Evolutionary conservation across 2,113 vertebrate species (phyloP), one percentile per base, ranked within the genome.

Genomic region (Thymallus thymallus): DNA sequence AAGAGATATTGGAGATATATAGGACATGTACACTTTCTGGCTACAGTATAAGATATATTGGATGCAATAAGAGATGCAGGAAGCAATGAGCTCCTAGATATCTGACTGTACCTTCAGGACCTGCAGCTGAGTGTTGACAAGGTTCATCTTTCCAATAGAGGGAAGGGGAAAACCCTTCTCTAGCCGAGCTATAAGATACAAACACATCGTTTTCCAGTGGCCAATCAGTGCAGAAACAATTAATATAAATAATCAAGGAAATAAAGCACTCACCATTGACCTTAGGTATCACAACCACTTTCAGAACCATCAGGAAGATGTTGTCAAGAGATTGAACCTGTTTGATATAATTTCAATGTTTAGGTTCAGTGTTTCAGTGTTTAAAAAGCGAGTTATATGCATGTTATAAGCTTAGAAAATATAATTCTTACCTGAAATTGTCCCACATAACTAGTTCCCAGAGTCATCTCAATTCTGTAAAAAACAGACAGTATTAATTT

Each of bases 81-180:
- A 51, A 51, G 12, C 14, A 18, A 51, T 18, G 48, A 18, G 1
- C 16, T 51, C 48, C 18, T 51, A 18, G 16, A 51, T 51, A 51
- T 51, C 12, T 51, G 12, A 14, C 1, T 35, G 30, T 73, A 92
- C 92, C 92, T 93, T 90, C 26, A 89, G 71, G 67, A 93, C 66
- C 26, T 88, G 71, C 30, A 94, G 84, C 72, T 91, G 71, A 26
- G 91, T 81, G 71, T 91, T 91, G 7, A 86, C 68, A 10, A 94
- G 90, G 20, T 80, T 86, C 89, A 92, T 90, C 29, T 91, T 88
- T 69, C 89, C 88, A 51, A 93, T 58, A 1, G 84, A 9, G 62
- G 93, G 93, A 26, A 94, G 88, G 6, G 93, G 91, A 68, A 87
- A 91, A 62, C 93, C 93, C 68, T 90, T 71, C 51, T 75, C 76